These are phyloP conservation scores for Phalera bucephala DNA, from an alignment of 2,888 invertebrate species.

Conservation along the genomic window DNA sequence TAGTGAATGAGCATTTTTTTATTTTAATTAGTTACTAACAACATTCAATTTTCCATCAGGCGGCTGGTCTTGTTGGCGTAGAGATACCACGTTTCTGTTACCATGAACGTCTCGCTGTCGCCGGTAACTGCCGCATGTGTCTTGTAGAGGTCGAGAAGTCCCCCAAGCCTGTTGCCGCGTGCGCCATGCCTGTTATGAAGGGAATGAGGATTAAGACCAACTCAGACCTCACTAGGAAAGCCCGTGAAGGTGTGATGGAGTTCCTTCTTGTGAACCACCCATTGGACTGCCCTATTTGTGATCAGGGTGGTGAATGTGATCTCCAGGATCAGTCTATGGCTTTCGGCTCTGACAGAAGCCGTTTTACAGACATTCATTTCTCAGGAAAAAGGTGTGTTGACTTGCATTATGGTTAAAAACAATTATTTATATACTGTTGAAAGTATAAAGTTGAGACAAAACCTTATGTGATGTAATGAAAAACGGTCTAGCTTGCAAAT, in stretches of 20 bases:
- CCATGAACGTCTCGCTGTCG: constrained; percentile 98
- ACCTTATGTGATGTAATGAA: no score
- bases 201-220: constrained; percentile 99
- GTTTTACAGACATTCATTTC: constrained; percentile 96
- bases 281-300: constrained; percentile 99
- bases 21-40: no score
- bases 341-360: constrained; percentile 96
- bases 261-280: constrained; percentile 99
- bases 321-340: constrained; percentile 99
- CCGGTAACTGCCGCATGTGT: constrained; percentile 99
- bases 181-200: constrained; percentile 99
- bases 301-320: constrained; percentile 97
- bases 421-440: no score
- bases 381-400: constrained; percentile 93
- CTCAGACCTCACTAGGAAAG: constrained; percentile 93
- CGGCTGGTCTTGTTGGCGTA: constrained; percentile 96
- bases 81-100: constrained; percentile 99
- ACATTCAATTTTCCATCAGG: no score
- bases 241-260: constrained; percentile 96
- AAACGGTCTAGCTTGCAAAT: no score
- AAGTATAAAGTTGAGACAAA: no score
- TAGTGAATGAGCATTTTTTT: no score
- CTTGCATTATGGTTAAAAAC: constrained; percentile 2
- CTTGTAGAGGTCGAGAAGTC: constrained; percentile 99
- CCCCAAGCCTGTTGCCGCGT: constrained; percentile 98